A percentile compares a stretch with the other conserved stretches of the same genome.
These are phyloP conservation scores for Tetrax tetrax DNA, from an alignment of 2,113 vertebrate species.

Conservation along the genomic window DNA sequence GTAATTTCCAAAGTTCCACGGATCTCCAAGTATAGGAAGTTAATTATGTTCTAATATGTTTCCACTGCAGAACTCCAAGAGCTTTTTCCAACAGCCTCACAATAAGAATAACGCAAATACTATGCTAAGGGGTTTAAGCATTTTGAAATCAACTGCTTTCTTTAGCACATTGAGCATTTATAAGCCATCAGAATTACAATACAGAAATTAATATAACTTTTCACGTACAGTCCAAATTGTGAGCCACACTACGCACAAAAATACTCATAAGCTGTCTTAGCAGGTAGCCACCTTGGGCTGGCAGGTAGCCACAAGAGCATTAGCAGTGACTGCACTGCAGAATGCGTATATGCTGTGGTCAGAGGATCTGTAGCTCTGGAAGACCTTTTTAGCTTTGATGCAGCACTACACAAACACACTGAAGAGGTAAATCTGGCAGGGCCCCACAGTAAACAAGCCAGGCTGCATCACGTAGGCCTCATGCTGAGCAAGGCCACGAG, in stretches of 20 bases:
- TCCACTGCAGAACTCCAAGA: neutral
- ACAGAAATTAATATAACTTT: neutral
- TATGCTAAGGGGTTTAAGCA: neutral
- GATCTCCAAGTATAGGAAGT: neutral
- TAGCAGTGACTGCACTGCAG: neutral
- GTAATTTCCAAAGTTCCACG: neutral
- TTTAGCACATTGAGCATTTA: neutral
- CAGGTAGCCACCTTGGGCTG: neutral
- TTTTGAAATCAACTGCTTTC: neutral
- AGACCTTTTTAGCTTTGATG: neutral
- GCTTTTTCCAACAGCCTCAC: neutral
- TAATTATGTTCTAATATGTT: neutral
- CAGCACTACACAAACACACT: neutral
- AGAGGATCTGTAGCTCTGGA: neutral
- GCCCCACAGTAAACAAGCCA: neutral
- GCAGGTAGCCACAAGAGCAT: neutral
- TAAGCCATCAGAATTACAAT: neutral
- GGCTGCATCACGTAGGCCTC: neutral
- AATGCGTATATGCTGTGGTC: accelerated
- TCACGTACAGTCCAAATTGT: neutral
- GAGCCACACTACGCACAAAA: neutral
- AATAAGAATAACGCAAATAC: neutral
- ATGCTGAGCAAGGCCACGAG: accelerated
- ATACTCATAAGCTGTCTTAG: neutral
- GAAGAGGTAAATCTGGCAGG: neutral